Conservation (phyloP, 2,797 vertebrate genomes). For the Schizopygopsis pylzovi region DNA sequence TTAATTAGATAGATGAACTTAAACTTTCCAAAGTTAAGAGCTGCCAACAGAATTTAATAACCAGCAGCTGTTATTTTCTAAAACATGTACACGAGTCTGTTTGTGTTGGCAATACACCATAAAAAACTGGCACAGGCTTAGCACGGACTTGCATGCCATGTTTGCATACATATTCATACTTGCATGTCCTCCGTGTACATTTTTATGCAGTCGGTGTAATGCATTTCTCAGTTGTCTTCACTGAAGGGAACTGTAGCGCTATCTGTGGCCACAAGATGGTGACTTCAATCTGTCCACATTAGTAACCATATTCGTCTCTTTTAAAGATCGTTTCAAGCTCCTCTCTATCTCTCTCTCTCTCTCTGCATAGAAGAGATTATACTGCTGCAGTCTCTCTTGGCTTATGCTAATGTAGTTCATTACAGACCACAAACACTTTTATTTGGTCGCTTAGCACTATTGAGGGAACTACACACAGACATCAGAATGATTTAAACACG, state of each 20-base stretch:
- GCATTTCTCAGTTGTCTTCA: neutral
- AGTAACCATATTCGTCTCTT: neutral
- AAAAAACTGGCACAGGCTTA: slow-evolving; percentile 12
- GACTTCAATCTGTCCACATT: slow-evolving; percentile 2
- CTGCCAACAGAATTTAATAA: slow-evolving; percentile 8
- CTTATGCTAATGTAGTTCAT: slow-evolving; percentile 31
- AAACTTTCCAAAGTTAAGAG: slow-evolving; percentile 6
- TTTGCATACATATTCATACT: slow-evolving; percentile 11
- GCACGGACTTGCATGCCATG: neutral
- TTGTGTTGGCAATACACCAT: slow-evolving; percentile 5
- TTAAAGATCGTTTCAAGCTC: slow-evolving; percentile 28
- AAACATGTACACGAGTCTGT: neutral
- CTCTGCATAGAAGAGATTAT: slow-evolving; percentile 36
- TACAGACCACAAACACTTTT: slow-evolving; percentile 20
- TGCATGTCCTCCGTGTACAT: neutral
- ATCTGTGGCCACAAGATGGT: slow-evolving; percentile 53
- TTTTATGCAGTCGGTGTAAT: neutral
- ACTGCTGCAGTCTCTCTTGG: slow-evolving; percentile 19
- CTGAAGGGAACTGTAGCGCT: slow-evolving; percentile 8
- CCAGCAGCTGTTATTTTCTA: neutral
- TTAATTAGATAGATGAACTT: slow-evolving; percentile 6
- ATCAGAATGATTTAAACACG: neutral
- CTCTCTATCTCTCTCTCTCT: slow-evolving; percentile 23
- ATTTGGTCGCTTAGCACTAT: neutral
- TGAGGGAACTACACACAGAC: neutral